phyloP scores from a whole-genome alignment of 2,888 invertebrate genomes.

The Cantharis flavilabris region DNA sequence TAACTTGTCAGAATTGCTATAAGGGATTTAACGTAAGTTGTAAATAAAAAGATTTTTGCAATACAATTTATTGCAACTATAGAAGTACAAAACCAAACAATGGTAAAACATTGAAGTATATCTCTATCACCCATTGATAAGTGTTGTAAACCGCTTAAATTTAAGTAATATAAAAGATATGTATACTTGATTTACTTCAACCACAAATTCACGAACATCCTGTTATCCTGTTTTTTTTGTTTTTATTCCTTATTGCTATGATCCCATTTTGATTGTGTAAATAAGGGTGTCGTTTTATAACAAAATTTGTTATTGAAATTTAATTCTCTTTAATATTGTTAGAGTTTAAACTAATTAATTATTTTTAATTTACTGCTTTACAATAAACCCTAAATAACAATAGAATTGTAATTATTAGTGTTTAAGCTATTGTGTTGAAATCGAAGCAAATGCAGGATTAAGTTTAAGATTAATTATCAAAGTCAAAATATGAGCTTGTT shows the following conservation, averaged over 20 bases:
- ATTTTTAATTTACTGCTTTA: too few relatives aligned
- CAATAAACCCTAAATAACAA: too few relatives aligned
- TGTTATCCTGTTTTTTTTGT: not conserved
- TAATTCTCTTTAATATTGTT: too few relatives aligned
- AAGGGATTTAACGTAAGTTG: not conserved
- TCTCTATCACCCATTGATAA: not conserved
- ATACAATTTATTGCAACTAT: not conserved
- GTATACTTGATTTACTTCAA: not conserved
- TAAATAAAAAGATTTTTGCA: not conserved
- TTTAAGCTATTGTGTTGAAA: too few relatives aligned
- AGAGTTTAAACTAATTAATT: too few relatives aligned
- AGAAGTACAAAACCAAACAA: not conserved
- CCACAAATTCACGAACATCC: not conserved
- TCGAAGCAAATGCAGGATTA: too few relatives aligned
- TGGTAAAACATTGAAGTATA: not conserved
- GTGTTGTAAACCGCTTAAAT: not conserved
- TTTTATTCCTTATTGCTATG: not conserved
- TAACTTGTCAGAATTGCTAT: not conserved
- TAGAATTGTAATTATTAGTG: too few relatives aligned
- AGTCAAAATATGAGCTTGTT: too few relatives aligned
- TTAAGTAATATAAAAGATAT: not conserved
- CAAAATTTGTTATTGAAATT: too few relatives aligned
- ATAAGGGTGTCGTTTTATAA: not conserved
- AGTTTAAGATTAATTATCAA: too few relatives aligned
- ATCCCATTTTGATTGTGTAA: not conserved